Evolutionary conservation across 2,888 invertebrate species (phyloP), one percentile per base, ranked within the genome.

Genomic region (Adela reaumurella): DNA sequence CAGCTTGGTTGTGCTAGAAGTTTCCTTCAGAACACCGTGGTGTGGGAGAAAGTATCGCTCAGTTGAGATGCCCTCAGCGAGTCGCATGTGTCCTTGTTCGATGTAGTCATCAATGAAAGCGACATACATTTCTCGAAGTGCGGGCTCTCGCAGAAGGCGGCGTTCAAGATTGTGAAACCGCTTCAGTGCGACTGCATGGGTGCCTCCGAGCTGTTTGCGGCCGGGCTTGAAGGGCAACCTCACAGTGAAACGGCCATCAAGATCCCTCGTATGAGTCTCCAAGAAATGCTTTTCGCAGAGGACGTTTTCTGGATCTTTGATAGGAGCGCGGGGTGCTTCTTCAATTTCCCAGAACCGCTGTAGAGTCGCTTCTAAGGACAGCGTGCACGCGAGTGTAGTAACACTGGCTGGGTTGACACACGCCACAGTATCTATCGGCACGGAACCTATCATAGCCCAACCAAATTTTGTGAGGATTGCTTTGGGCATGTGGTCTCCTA

Each of bases 21-120:
- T 50, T 17, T 49, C 49, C 20, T 49, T 54, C 14, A 53, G 17
- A 3, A 56, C 52, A 1, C 51, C 42, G 42, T 51, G 52, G 41
- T 54, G 54, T 3, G 53, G 53, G 42, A 52, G 18, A 19, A 19
- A 43, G 17, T 43, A 43, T 11, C 19, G 8, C 6, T 43, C 19
- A 16, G 18, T 10, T 5, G 18, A 19, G 18, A 19, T 43, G 11
- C 11, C 8, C 17, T 43, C 43, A 8, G 8, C 14, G 10, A 19
- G 6, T 43, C 19, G 43, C 19, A 43, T 43, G 17, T 19, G 19
- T 3, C 43, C 19, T 43, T 43, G 43, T 8, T 43, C 43, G 3
- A 43, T 19, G 19, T 19, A 43, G 43, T 43, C 43, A 8, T 43
- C 19, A 10, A 43, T 43, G 19, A 43, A 43, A 3, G 18, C 43